These are phyloP conservation scores for Ctenomys sociabilis DNA, from an alignment of 2,113 vertebrate species.

Conservation along the genomic window DNA sequence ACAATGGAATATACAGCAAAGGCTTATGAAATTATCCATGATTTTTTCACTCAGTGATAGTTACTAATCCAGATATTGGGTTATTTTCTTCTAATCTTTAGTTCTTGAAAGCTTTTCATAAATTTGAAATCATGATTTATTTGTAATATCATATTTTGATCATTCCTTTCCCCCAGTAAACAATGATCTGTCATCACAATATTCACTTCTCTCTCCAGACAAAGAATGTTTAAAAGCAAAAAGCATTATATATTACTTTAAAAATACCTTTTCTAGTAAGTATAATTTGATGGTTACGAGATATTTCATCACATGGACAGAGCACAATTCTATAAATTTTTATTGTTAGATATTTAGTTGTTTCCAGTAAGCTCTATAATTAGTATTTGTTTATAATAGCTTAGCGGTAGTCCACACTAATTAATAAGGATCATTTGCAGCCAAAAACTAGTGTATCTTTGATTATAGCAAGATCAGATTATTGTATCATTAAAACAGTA, in stretches of 20 bases:
- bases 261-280: not conserved
- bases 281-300: not conserved
- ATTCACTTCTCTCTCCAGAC: not conserved
- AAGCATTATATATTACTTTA: not conserved
- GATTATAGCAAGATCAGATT: not conserved
- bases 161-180: not conserved
- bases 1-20: not conserved
- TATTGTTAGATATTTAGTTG: not conserved
- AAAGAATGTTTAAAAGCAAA: not conserved
- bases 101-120: not conserved
- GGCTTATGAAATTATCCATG: not conserved
- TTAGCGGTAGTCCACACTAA: not conserved
- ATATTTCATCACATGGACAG: not conserved
- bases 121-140: not conserved
- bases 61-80: not conserved
- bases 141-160: not conserved
- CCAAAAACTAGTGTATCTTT: not conserved
- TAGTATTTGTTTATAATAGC: not conserved
- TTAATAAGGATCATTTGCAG: not conserved
- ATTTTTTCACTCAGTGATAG: not conserved
- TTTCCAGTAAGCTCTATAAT: not conserved
- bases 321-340: not conserved
- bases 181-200: not conserved
- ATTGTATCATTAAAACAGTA: not conserved
- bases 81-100: not conserved